Evolutionary conservation across 92 coral and sea anemone genomes (phyloP), one percentile per base, ranked within the genome.

Genomic region (Umimayanthus kanabou): DNA sequence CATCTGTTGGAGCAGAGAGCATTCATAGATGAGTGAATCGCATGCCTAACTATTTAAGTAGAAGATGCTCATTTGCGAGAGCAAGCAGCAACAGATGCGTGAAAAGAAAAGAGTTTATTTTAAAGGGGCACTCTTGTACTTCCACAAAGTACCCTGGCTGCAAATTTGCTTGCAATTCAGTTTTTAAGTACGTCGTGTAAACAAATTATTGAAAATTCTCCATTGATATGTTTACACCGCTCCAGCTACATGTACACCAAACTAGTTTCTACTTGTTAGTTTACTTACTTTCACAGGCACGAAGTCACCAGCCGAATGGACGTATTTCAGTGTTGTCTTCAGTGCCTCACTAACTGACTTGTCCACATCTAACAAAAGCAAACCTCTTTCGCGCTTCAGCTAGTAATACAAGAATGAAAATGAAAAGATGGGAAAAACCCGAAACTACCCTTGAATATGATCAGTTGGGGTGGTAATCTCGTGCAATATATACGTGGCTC

Each of bases 311-410:
- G 67, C 64, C 23, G 79, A 81, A 16, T 86, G 65, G 30, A 91
- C 90, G 77, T 97, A 97, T 70, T 88, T 89, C 67, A 90, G 75
- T 1, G 95, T 94, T 6, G 93, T 87, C n/a, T 69, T 85, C 86
- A 97, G 43, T 42, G 96, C 84, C 13, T 73, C 89, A 5, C 81
- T 47, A 4, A 95, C 90, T 3, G 69, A 29, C 28, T 82, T 83
- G 88, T 97, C 99, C 75, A 94, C 82, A 77, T 95, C 97, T 76
- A 97, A 95, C 76, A 95, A 25, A 14, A 95, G 91, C 10, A 95
- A 88, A 2, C 93, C 97, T 80, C 90, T 92, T 72, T 92, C 93
- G 40, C 95, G 93, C 65, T 97, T 97, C 39, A 90, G 69, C 97
- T 94, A 49, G 10, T 9, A 70, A 26, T 28, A 83, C 53, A 71